Base-by-base conservation (phyloP, 2,797 vertebrate species). In the Urosaurus nigricauda region DNA sequence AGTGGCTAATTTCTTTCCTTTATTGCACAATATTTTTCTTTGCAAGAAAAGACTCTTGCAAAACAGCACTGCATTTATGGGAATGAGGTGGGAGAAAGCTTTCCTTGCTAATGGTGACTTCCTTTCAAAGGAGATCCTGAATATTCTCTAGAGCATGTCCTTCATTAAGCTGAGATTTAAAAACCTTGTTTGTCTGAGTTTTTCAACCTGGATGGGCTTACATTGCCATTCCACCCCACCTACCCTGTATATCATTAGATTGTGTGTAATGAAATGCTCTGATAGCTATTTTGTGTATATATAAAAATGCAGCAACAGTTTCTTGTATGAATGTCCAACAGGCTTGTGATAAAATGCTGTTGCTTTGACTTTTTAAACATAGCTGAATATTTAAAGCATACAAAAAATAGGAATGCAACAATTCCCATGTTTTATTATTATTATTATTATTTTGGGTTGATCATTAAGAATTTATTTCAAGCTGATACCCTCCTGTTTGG, bases 241-340 rank as follows among this genome's bases (percentile, higher is more conserved):
- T 63, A 78, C 92, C 91, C 83, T 93, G 90, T 95, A 95, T 94
- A 94, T 95, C 90, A 95, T 92, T 97, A 97, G 95, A 93, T 93
- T 94, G 96, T 97, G 96, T 96, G 96, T 97, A 97, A 85, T 95
- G 94, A 97, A 97, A 95, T 97, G 96, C 96, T 96, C 94, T 37
- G 43, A 96, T 97, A 97, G 95, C 87, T 97, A 97, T 97, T 97
- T 97, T 96, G 94, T 97, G 96, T 97, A 97, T 97, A 96, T 96
- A 94, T 96, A 92, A 94, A 96, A 96, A 96, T 95, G 92, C 96
- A 97, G 95, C 63, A 93, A 96, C 95, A 96, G 93, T 96, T 97
- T 96, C 93, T 94, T 95, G 96, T 97, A 97, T 97, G 96, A 97
- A 96, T 97, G 97, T 97, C 95, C 96, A 96, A 97, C 96, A 96